These are phyloP conservation scores for Plebejus anna DNA, from an alignment of 2,888 invertebrate species.

Conservation along the genomic window DNA sequence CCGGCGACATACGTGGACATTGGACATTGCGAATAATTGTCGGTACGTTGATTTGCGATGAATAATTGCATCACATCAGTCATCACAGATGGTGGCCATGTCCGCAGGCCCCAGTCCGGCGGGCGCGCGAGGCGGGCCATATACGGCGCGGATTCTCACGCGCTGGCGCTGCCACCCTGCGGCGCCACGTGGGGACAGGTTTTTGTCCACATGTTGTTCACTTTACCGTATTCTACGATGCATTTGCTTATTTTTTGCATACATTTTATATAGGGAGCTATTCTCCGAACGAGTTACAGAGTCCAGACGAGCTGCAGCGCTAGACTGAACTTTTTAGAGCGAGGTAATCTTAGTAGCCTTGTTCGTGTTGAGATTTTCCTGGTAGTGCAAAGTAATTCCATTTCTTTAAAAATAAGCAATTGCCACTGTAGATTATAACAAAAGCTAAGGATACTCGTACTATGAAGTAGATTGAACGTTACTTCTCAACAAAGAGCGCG, in stretches of 20 bases:
- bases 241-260: not conserved
- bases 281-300: not conserved
- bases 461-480: too few species aligned
- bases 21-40: constrained; percentile 31
- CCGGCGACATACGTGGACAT: not conserved
- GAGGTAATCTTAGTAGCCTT: not conserved
- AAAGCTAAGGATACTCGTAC: too few species aligned
- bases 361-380: not conserved
- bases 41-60: constrained; percentile 35
- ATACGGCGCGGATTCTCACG: not conserved
- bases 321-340: not conserved
- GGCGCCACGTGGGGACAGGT: constrained; percentile 10
- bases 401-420: too few species aligned
- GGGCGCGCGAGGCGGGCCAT: not conserved
- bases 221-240: not conserved
- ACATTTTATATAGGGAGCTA: not conserved
- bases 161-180: not conserved
- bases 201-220: not conserved
- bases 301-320: not conserved
- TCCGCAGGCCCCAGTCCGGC: not conserved
- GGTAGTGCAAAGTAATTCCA: not conserved
- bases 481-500: too few species aligned
- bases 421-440: too few species aligned
- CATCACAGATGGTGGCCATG: not conserved
- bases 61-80: constrained; percentile 27